Evolutionary conservation across 1,140 invertebrate genomes (phyloP), one percentile per base, ranked within the genome.

Genomic region (Orius insidiosus): DNA sequence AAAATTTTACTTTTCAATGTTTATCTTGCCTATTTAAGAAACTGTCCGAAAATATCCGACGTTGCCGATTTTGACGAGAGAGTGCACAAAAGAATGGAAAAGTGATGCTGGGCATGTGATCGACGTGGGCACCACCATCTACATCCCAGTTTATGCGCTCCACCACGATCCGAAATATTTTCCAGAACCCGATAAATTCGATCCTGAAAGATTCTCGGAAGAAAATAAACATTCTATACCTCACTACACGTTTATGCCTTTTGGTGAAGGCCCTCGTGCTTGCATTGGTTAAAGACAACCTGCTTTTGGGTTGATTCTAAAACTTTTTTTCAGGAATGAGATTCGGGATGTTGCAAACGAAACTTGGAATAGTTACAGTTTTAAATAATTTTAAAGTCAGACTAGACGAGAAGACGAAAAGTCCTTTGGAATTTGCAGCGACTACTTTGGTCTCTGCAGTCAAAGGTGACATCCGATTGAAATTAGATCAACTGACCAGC

Each of bases 191-290:
- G 56, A 64, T 18, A 46, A 15, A 6, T 67, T 65, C 45, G 47
- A 62, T 43, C 65, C 65, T 0, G 62, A 67, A 11, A 48, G 64
- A 24, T 67, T 63, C 36, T 39, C 34, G 9, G 35, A 37, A 43
- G 48, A 54, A 41, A 52, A 51, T 14, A 52, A 61, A 14, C 19
- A 51, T 5, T 51, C 52, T 3, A 57, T 60, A 34, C 51, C 53
- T 10, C 62, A 59, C 0, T 53, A 42, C 24, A 60, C 71, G 0
- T 85, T 74, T 58, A 57, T 84, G 30, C 81, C 85, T 0, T 89
- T 89, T 54, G 82, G 81, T 1, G 72, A 76, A 39, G 83, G 83
- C 7, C 75, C 77, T 1, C 68, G 79, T 36, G 78, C 72, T 58
- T 85, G 81, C 56, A 82, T 85, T 52, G 81, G 79, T 74, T 64